phyloP scores from a whole-genome alignment of 2,888 invertebrate genomes.

The Liposcelis brunnea region DNA sequence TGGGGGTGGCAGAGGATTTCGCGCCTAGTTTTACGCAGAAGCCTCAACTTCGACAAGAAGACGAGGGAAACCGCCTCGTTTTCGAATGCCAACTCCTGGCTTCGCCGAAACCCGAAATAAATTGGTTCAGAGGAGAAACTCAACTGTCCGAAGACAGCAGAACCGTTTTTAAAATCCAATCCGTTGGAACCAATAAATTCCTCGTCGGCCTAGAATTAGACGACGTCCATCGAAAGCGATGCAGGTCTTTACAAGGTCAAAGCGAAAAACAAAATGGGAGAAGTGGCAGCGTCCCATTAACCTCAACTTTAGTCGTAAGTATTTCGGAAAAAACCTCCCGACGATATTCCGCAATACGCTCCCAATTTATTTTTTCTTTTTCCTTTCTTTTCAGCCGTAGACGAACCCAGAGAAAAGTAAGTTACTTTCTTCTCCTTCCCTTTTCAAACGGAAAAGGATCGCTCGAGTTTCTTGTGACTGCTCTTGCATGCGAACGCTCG shows the following conservation, averaged over 20 bases:
- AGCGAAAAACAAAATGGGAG: slow-evolving; percentile 93
- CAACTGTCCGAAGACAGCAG: slow-evolving; percentile 67
- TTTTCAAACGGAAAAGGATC: neutral
- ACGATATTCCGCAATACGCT: no score
- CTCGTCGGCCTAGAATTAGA: slow-evolving; percentile 83
- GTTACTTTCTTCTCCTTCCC: no score
- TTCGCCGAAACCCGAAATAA: slow-evolving; percentile 75
- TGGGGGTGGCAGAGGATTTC: slow-evolving; percentile 85
- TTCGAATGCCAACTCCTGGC: slow-evolving; percentile 85
- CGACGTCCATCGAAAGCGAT: slow-evolving; percentile 87
- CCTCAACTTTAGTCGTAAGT: slow-evolving; percentile 96
- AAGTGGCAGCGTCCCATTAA: slow-evolving; percentile 93
- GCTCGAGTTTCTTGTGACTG: slow-evolving; percentile 8
- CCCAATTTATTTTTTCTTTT: slow-evolving; percentile 11
- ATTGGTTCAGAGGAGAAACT: slow-evolving; percentile 81
- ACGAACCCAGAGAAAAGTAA: slow-evolving; percentile 91
- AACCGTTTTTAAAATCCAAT: slow-evolving; percentile 76
- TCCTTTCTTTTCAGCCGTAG: slow-evolving; percentile 61
- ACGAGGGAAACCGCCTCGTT: slow-evolving; percentile 85
- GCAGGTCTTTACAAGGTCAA: slow-evolving; percentile 94
- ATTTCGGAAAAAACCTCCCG: no score
- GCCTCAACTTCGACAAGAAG: slow-evolving; percentile 90
- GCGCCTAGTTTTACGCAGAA: slow-evolving; percentile 98
- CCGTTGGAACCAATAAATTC: slow-evolving; percentile 70
- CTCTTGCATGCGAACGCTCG: slow-evolving; percentile 72